A percentile compares a stretch with the other conserved stretches of the same genome.
phyloP scores from a whole-genome alignment of 1,140 invertebrate species.

The Drosophila lacteicornis region DNA sequence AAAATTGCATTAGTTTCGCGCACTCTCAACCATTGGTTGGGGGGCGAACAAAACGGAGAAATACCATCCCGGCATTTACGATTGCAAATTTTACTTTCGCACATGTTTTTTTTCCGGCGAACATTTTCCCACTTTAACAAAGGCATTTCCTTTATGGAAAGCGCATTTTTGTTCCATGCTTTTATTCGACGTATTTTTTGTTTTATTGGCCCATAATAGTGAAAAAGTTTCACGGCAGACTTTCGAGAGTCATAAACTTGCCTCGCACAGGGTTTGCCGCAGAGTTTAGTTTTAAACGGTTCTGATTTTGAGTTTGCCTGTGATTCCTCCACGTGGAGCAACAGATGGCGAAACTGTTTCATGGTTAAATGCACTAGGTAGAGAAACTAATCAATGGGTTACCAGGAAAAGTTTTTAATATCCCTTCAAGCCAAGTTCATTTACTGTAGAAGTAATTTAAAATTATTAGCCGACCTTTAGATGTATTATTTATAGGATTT shows the following conservation, averaged over 20 bases:
- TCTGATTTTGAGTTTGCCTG: slow-evolving; percentile 18
- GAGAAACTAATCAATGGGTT: background rate
- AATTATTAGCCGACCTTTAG: too few relatives aligned
- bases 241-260: slow-evolving; percentile 38
- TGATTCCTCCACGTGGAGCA: slow-evolving; percentile 9
- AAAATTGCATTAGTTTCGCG: slow-evolving; percentile 73
- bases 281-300: slow-evolving; percentile 21
- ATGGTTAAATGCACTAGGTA: background rate
- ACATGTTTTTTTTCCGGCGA: slow-evolving; percentile 15
- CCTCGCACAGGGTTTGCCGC: background rate
- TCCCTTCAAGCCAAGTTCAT: too few relatives aligned
- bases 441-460: background rate
- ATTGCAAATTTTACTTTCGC: slow-evolving; percentile 28
- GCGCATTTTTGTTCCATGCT: slow-evolving; percentile 30
- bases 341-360: slow-evolving; percentile 10
- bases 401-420: slow-evolving; percentile 5
- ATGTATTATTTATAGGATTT: too few relatives aligned
- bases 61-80: slow-evolving; percentile 41
- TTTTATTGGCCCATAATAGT: slow-evolving; percentile 62
- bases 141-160: slow-evolving; percentile 43
- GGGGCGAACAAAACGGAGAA: slow-evolving; percentile 29
- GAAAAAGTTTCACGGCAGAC: slow-evolving; percentile 52
- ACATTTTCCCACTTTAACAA: slow-evolving; percentile 27
- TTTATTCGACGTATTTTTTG: slow-evolving; percentile 37
- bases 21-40: slow-evolving; percentile 42